A percentile compares a stretch with the other conserved stretches of the same genome.
Evolutionary conservation across 2,113 vertebrate species (phyloP).

Genomic region (Glaucidium brasilianum): DNA sequence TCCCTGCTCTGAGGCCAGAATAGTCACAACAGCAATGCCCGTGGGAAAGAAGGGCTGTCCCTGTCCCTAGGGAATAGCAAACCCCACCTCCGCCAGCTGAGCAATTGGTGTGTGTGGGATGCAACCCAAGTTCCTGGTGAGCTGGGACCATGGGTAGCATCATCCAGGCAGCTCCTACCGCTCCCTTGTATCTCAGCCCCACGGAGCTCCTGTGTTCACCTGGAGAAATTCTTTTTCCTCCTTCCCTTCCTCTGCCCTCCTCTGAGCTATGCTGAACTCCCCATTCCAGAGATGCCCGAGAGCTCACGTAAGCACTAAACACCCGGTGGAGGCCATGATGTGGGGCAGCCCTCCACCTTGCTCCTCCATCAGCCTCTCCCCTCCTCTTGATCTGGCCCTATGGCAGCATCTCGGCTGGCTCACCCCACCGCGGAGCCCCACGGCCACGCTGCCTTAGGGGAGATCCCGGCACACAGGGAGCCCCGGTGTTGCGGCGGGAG

Average conservation of each 20-base stretch:
- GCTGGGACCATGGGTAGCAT: background rate
- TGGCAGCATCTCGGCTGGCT: background rate
- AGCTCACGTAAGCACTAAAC: accelerated
- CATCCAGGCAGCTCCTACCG: background rate
- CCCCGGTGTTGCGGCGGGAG: accelerated
- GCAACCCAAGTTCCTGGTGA: background rate
- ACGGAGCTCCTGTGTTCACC: background rate
- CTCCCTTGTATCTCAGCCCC: background rate
- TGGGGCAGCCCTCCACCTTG: background rate
- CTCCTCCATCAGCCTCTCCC: background rate
- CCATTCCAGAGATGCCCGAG: accelerated
- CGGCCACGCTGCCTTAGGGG: accelerated
- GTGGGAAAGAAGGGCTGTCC: accelerated
- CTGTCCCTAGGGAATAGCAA: background rate
- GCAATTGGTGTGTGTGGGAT: background rate
- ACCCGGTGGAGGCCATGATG: accelerated
- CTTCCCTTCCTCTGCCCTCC: background rate
- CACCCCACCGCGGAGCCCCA: background rate
- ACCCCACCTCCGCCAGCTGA: background rate
- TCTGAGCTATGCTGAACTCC: accelerated
- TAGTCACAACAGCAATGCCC: background rate
- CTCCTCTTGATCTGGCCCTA: background rate
- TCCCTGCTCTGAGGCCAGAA: background rate
- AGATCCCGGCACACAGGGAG: background rate
- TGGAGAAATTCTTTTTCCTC: background rate